These are phyloP conservation scores for Cheilosia vulpina DNA, from an alignment of 2,888 invertebrate species.

Conservation along the genomic window DNA sequence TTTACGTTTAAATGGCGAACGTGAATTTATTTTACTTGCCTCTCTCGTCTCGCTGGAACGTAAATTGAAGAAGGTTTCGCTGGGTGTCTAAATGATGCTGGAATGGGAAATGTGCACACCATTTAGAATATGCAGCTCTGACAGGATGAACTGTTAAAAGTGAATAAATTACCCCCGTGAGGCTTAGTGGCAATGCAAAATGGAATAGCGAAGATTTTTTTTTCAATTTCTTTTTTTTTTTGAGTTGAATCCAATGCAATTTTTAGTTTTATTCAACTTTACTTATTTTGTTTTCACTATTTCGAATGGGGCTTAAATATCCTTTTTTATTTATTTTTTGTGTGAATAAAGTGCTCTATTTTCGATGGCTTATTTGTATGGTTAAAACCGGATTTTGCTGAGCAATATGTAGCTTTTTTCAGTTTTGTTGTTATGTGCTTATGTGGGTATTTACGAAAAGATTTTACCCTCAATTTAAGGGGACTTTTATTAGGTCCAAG, in stretches of 20 bases:
- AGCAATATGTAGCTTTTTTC: conserved; percentile 3
- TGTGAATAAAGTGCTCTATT: conserved; percentile 14
- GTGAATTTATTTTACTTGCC: conserved; percentile 37
- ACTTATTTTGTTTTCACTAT: conserved; percentile 20
- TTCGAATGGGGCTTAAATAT: conserved; percentile 41
- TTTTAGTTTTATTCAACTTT: conserved; percentile 47
- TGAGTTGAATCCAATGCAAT: conserved; percentile 47
- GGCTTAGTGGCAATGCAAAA: conserved; percentile 47
- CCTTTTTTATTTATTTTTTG: conserved; percentile 11
- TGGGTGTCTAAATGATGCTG: background rate
- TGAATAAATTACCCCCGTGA: conserved; percentile 64
- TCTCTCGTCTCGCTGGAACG: background rate
- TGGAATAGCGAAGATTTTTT: conserved; percentile 26
- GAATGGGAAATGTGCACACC: conserved; percentile 34
- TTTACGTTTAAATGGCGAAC: conserved; percentile 60
- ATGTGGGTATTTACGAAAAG: background rate
- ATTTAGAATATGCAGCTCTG: conserved; percentile 61
- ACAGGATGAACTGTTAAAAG: conserved; percentile 62
- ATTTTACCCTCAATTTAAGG: background rate
- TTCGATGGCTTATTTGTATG: conserved; percentile 19
- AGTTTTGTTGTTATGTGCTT: background rate
- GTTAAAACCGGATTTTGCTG: conserved; percentile 17
- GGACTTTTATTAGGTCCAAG: background rate
- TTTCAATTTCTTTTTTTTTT: conserved; percentile 15
- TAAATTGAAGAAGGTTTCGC: conserved; percentile 1